Conservation (phyloP, 2,797 vertebrate species). For the Epinephelus awoara region DNA sequence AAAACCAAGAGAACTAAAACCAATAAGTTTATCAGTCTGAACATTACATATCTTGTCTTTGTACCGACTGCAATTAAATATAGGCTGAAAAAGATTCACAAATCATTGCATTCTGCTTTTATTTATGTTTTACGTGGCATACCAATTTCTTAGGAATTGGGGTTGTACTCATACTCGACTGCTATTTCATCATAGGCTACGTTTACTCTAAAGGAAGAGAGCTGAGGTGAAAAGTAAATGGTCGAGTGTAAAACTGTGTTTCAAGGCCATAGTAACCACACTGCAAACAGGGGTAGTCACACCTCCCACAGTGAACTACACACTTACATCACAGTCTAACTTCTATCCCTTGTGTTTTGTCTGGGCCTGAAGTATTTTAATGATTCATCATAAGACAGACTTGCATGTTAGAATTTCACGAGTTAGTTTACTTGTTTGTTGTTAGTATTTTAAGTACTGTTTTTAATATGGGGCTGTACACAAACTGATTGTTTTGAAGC, state of each 20-base stretch:
- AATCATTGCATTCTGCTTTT: too few species aligned
- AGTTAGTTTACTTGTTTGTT: too few species aligned
- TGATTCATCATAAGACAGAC: neutral
- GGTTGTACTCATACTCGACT: neutral
- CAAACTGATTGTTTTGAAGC: too few species aligned
- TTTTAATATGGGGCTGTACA: too few species aligned
- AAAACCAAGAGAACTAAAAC: too few species aligned
- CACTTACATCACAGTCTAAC: neutral
- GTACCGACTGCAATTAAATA: too few species aligned
- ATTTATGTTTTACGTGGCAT: too few species aligned
- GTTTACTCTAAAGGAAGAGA: neutral
- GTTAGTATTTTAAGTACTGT: neutral
- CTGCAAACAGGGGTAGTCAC: neutral
- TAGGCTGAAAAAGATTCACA: too few species aligned
- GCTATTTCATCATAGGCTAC: neutral
- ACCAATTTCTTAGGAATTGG: too few species aligned
- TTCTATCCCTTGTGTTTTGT: neutral
- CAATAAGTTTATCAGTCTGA: too few species aligned
- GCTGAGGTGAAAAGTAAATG: neutral
- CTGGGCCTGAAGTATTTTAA: neutral
- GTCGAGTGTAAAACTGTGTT: neutral
- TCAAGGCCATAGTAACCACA: neutral
- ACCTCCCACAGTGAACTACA: neutral
- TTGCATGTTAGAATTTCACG: too few species aligned
- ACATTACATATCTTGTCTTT: too few species aligned